Percentiles rank a stretch among this genome's conserved stretches.
Conservation (phyloP, 2,888 invertebrate genomes). For the Calephelis perditalis region DNA sequence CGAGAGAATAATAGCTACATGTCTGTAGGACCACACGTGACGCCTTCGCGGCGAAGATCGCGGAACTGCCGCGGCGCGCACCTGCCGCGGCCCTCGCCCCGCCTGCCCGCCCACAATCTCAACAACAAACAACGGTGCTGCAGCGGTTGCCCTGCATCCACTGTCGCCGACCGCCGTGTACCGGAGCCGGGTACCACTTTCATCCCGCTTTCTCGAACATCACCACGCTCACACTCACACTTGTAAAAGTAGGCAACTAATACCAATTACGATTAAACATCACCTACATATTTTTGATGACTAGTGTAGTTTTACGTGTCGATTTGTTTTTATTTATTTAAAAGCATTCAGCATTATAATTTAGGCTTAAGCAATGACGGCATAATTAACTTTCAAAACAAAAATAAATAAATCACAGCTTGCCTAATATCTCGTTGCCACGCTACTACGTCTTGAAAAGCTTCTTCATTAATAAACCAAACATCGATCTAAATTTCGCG, state of each 20-base stretch:
- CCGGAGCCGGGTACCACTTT: constrained; percentile 47
- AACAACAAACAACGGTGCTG: constrained; percentile 71
- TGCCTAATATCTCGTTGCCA: neutral
- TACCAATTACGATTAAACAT: neutral
- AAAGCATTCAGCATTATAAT: neutral
- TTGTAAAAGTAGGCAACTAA: constrained; percentile 3
- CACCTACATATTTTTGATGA: neutral
- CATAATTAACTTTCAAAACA: neutral
- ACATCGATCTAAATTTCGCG: constrained; percentile 41
- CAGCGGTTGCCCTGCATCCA: constrained; percentile 64
- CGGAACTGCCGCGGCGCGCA: constrained; percentile 61
- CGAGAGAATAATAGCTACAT: constrained; percentile 57
- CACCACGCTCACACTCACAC: constrained; percentile 22
- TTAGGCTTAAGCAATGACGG: neutral
- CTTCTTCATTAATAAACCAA: constrained; percentile 49
- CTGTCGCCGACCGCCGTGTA: constrained; percentile 37
- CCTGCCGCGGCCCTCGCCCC: constrained; percentile 44
- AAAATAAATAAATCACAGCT: neutral
- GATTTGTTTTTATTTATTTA: constrained; percentile 1
- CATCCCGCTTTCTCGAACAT: constrained; percentile 55
- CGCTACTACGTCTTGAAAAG: neutral
- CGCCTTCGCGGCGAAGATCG: constrained; percentile 59
- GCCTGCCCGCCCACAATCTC: constrained; percentile 57
- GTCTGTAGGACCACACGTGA: constrained; percentile 42
- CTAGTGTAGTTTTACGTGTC: neutral